Conservation (phyloP, 2,797 vertebrate species). For the Platalea minor region DNA sequence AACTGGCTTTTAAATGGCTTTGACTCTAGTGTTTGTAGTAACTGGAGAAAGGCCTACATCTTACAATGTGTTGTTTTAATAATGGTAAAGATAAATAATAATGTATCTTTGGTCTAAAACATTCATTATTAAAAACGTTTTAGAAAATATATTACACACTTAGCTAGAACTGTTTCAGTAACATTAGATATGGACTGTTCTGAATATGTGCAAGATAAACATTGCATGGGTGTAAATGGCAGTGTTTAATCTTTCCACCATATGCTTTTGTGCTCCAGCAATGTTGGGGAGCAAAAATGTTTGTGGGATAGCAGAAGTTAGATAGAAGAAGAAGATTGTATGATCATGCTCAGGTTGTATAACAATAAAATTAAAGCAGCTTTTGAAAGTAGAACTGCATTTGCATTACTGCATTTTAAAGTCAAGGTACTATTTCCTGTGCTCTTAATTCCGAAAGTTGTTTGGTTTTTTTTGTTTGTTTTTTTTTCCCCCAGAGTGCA, state of each 20-base stretch:
- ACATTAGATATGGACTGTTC: not conserved
- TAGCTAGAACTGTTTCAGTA: not conserved
- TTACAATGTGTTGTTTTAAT: not conserved
- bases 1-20: not conserved
- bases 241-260: not conserved
- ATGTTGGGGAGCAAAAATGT: not conserved
- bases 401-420: not conserved
- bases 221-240: not conserved
- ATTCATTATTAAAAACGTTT: not conserved
- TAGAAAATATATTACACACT: not conserved
- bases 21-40: not conserved
- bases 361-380: not conserved
- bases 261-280: not conserved
- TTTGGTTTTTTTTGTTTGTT: not conserved
- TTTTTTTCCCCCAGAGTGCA: conserved; percentile 83
- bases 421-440: not conserved
- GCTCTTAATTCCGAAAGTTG: not conserved
- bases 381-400: not conserved
- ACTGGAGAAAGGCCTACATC: not conserved
- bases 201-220: not conserved
- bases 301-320: not conserved
- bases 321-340: not conserved
- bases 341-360: not conserved
- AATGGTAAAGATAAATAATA: not conserved
- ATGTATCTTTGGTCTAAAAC: not conserved